phyloP scores from a whole-genome alignment of 1,140 invertebrate species.

The Physella acuta region DNA sequence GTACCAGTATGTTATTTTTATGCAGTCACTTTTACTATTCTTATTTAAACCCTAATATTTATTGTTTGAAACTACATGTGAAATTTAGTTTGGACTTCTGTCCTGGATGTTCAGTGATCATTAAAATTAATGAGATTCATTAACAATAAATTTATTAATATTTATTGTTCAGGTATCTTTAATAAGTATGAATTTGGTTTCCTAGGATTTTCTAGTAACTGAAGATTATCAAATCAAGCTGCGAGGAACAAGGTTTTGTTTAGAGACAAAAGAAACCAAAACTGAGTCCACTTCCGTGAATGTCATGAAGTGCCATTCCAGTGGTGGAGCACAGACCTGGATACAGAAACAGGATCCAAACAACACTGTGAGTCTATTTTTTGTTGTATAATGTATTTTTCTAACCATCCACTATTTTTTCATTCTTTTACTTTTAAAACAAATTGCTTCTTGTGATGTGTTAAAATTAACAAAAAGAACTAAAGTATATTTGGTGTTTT shows the following conservation, averaged over 20 bases:
- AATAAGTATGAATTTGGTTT: too few relatives aligned
- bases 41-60: too few relatives aligned
- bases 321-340: constrained; percentile 81
- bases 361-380: neutral
- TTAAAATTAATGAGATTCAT: neutral
- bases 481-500: too few relatives aligned
- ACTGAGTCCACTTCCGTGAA: neutral
- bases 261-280: constrained; percentile 6
- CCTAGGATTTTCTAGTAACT: neutral
- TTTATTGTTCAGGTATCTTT: neutral
- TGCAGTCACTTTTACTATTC: too few relatives aligned
- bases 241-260: neutral
- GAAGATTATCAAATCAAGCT: constrained; percentile 1
- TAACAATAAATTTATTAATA: neutral
- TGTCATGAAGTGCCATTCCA: constrained; percentile 19
- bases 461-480: too few relatives aligned
- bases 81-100: too few relatives aligned
- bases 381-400: too few relatives aligned
- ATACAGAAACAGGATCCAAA: neutral
- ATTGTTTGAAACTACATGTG: too few relatives aligned
- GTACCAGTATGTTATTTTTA: too few relatives aligned
- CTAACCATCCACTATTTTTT: neutral
- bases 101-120: too few relatives aligned
- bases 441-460: neutral
- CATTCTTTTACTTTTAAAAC: neutral